Base-by-base conservation (phyloP, 2,888 invertebrate genomes). In the Epinotia brunnichana region DNA sequence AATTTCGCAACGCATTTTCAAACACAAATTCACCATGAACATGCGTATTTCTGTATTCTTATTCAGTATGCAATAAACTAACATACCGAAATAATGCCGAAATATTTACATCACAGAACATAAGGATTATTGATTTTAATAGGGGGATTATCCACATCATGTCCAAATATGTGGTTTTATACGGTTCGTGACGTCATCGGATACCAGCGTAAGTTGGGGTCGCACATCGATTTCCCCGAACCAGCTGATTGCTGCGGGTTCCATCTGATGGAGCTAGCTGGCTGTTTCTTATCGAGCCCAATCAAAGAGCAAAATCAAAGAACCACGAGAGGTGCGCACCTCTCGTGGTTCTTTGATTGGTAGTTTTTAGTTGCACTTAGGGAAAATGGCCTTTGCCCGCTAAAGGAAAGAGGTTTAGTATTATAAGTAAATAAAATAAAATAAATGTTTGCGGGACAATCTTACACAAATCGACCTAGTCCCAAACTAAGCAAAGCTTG, bases 211-310 rank as follows among this genome's bases (percentile, higher is more conserved):
- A 74, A 76, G 76, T 81, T 75, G 76, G 77, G 78, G 72, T 76
- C 74, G 73, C 70, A 74, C 75, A 81, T 81, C 79, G 80, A 84
- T 83, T 81, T 79, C 77, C 78, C 76, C 76, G 75, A 77, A 75
- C 77, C 76, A 78, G 76, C 80, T 78, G 81, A 82, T 82, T 81
- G 79, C 74, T 73, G 77, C 76, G 75, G 64, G 75, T 79, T 78
- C 78, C 80, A 81, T 81, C 79, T 80, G 77, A 77, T 77, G 77
- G 73, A 74, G 76, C 74, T 74, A 75, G 74, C 76, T 72, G 66
- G 75, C 69, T 70, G 68, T 60, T 73, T 75, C 78, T 78, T 82
- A 81, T 81, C 80, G 77, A 53, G 69, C 69, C 70, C 72, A n/a
- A n/a, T n/a, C n/a, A n/a, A n/a, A n/a, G n/a, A n/a, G n/a, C n/a